Base-by-base conservation (phyloP, 1,140 invertebrate genomes). In the Goniozus legneri region DNA sequence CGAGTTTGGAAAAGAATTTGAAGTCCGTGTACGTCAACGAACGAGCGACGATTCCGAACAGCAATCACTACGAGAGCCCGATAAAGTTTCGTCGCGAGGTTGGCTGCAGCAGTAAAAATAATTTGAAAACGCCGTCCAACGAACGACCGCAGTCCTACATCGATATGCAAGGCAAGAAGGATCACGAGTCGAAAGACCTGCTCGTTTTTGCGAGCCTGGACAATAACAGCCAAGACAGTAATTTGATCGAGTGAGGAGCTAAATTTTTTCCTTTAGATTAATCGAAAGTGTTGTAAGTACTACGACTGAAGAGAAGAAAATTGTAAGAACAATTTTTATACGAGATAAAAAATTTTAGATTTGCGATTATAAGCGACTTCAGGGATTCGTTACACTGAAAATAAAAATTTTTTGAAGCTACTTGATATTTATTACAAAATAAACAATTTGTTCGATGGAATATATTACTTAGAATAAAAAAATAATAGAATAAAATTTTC, bases 51-150 rank as follows among this genome's bases (percentile, higher is more conserved):
- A 67, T 43, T 42, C 47, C 57, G 4, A 55, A 52, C 14, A 30
- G 45, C 4, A 67, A 64, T 65, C 75, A 77, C 24, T 80, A 80
- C 44, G 77, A 79, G 48, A 77, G 71, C 36, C 77, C 77, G 2
- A 74, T 79, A 31, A 78, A 76, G 52, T 32, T 75, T 10, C 50
- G 67, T n/a, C 69, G 69, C 27, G 35, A 37, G 0, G 69, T 67
- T 48, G 53, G 69, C 2, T 44, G 58, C 7, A 73, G 69, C 33
- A 69, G 59, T 35, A 73, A 64, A 45, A 72, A 75, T 14, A 76
- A 76, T 47, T 42, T 69, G 3, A 65, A 57, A 33, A 72, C 69
- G 14, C 62, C 68, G 3, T 58, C 64, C 0, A 73, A 69, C 41
- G 72, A 70, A 44, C 64, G 66, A 14, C 69, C 72, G 0, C 73